Percentiles rank a stretch among this genome's conserved stretches.
Conservation (phyloP, 1,140 invertebrate species). For the Trissolcus basalis region DNA sequence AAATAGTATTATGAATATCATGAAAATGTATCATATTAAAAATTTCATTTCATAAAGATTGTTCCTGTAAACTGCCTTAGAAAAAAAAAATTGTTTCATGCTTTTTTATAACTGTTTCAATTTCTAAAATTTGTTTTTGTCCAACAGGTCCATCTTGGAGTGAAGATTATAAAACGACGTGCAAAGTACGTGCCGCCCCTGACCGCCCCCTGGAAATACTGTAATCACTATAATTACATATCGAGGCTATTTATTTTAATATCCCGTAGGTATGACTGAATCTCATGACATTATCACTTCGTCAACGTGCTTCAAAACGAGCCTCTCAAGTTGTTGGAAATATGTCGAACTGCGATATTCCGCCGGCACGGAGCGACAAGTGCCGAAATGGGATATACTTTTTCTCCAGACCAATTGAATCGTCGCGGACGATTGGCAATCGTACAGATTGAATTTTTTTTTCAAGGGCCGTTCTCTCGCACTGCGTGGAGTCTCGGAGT, state of each 20-base stretch:
- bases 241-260: conserved; percentile 76
- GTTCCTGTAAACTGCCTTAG: no score
- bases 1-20: no score
- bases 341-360: background rate
- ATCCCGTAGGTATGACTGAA: conserved; percentile 71
- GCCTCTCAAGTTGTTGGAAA: background rate
- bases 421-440: conserved; percentile 71
- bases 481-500: conserved; percentile 63
- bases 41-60: no score
- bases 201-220: conserved; percentile 75
- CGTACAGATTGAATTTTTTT: conserved; percentile 68
- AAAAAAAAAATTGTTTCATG: background rate
- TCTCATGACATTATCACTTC: conserved; percentile 59
- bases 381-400: conserved; percentile 32
- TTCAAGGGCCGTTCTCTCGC: conserved; percentile 61
- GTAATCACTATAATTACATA: conserved; percentile 77
- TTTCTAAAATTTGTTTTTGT: conserved; percentile 10
- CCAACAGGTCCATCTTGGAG: conserved; percentile 57
- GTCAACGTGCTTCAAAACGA: conserved; percentile 51
- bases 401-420: conserved; percentile 46
- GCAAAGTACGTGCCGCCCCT: conserved; percentile 76
- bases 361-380: background rate
- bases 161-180: conserved; percentile 76
- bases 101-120: no score
- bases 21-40: no score